These are phyloP conservation scores for Syngnathoides biaculeatus DNA, from an alignment of 2,113 vertebrate species.

Conservation along the genomic window DNA sequence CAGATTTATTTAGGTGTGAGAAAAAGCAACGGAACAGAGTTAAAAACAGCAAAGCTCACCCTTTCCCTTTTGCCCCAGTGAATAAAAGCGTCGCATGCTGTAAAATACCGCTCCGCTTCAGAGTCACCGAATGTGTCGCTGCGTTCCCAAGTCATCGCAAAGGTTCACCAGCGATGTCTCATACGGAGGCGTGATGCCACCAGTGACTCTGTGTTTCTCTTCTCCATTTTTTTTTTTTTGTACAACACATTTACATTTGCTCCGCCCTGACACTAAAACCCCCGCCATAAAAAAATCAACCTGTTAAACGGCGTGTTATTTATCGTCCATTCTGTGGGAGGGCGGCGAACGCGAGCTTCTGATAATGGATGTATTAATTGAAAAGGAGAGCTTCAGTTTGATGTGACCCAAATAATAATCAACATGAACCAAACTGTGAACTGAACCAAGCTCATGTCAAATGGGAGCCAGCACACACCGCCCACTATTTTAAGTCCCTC, in stretches of 20 bases:
- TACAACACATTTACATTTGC: constrained; percentile 22
- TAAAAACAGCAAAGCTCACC: constrained; percentile 36
- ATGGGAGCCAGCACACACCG: no score
- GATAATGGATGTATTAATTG: not conserved
- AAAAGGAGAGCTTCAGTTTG: not conserved
- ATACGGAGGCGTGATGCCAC: not conserved
- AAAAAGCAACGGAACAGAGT: not conserved
- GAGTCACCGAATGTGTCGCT: constrained; percentile 77
- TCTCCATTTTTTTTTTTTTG: constrained; percentile 4
- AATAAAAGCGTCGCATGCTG: constrained; percentile 76
- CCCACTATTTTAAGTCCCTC: no score
- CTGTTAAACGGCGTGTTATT: not conserved
- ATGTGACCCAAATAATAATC: not conserved
- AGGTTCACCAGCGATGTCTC: constrained; percentile 33
- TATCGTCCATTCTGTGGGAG: not conserved
- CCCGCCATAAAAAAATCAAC: not conserved
- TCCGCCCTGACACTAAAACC: constrained; percentile 59
- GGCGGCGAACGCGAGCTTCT: not conserved
- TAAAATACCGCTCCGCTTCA: constrained; percentile 83
- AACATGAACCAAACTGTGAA: no score
- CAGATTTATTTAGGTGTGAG: not conserved
- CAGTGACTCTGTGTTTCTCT: not conserved
- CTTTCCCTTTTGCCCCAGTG: constrained; percentile 70
- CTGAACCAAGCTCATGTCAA: no score
- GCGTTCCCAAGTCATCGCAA: constrained; percentile 78